Evolutionary conservation across 2,888 invertebrate genomes (phyloP).

Genomic region (Nemotelus pantherinus): DNA sequence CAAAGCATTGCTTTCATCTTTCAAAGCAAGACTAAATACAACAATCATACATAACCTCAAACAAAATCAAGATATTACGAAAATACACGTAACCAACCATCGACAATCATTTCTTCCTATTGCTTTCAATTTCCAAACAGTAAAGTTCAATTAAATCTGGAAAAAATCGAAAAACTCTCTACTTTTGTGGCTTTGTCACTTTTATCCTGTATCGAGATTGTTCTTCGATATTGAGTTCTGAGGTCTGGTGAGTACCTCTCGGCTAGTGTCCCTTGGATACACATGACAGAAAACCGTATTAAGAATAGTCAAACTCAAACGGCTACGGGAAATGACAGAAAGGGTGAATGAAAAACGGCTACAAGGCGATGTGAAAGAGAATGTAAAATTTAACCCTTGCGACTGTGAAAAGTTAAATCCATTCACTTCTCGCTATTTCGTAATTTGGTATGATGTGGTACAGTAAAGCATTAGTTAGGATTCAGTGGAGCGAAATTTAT

Average conservation of each 20-base stretch:
- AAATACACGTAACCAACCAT: no score
- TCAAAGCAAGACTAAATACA: not conserved
- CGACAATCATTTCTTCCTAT: not conserved
- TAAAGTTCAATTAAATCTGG: slow-evolving; percentile 40
- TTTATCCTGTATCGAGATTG: slow-evolving; percentile 25
- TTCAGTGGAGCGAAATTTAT: slow-evolving; percentile 41
- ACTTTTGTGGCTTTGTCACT: slow-evolving; percentile 37
- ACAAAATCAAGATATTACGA: not conserved
- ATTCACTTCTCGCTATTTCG: not conserved
- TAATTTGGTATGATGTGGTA: no score
- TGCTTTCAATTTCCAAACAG: not conserved
- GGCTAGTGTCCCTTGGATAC: no score
- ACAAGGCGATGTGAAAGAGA: not conserved
- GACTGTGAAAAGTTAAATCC: not conserved
- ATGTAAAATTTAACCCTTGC: slow-evolving; percentile 28
- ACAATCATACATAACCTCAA: not conserved
- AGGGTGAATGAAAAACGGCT: slow-evolving; percentile 1
- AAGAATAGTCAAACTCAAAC: no score
- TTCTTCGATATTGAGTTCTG: not conserved
- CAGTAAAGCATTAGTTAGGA: slow-evolving; percentile 26
- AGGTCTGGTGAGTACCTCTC: no score
- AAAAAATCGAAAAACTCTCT: slow-evolving; percentile 25
- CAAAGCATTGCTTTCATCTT: slow-evolving; percentile 2
- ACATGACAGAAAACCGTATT: no score
- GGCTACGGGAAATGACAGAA: no score